Evolutionary conservation across 37 sponge, comb jelly and placozoan genomes (phyloP).

Genomic region (Trichoplax adhaerens): DNA sequence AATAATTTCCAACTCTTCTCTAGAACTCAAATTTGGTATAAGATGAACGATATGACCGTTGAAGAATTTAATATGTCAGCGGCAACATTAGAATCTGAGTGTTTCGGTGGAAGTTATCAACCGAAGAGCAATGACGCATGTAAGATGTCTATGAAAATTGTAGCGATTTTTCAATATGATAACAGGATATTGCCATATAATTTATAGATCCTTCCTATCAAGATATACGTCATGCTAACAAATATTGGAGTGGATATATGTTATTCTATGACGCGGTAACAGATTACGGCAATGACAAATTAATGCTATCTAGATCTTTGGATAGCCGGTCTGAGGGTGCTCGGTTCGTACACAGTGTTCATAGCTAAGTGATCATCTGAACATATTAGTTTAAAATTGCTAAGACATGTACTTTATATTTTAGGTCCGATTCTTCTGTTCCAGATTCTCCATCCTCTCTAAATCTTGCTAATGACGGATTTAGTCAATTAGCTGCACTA

Average conservation of each 20-base stretch:
- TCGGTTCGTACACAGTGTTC: too few species aligned
- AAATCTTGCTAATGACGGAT: constrained; percentile 11
- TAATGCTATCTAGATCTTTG: too few species aligned
- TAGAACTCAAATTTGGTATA: constrained; percentile 42
- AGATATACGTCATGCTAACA: not conserved
- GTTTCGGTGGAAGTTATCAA: constrained; percentile 83
- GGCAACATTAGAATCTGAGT: constrained; percentile 55
- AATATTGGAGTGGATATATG: constrained; percentile 90
- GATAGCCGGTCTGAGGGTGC: too few species aligned
- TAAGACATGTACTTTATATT: too few species aligned
- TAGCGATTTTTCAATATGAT: not conserved
- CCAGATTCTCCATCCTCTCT: not conserved
- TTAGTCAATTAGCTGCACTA: constrained; percentile 38
- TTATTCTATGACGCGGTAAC: constrained; percentile 65
- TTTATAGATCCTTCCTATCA: too few species aligned
- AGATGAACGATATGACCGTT: constrained; percentile 78
- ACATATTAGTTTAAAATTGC: too few species aligned
- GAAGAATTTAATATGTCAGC: constrained; percentile 56
- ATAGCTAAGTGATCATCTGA: too few species aligned
- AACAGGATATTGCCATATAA: constrained; percentile 3
- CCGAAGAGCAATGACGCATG: constrained; percentile 24
- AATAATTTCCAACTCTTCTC: not conserved
- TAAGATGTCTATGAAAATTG: not conserved
- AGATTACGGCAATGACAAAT: too few species aligned
- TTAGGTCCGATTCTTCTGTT: too few species aligned